Percentiles rank a stretch among this genome's conserved stretches.
Conservation (phyloP, 2,113 vertebrate species). For the Pogonocichla stellata region DNA sequence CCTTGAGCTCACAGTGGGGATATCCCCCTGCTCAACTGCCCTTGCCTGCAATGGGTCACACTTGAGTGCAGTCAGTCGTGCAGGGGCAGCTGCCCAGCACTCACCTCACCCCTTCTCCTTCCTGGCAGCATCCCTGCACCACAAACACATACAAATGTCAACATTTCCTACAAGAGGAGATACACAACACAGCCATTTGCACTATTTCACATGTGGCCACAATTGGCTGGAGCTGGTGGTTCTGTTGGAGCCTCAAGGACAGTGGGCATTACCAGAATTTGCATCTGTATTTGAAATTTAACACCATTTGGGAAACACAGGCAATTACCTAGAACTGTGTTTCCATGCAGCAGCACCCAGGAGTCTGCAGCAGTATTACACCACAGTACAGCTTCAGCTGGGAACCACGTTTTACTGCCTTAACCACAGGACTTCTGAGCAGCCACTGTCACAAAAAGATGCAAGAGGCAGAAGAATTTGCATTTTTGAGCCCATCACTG, state of each 20-base stretch:
- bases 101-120: neutral
- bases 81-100: neutral
- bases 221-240: neutral
- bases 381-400: neutral
- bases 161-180: neutral
- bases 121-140: neutral
- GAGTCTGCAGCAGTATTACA: neutral
- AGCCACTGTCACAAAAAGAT: neutral
- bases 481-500: neutral
- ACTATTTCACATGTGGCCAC: rapidly evolving
- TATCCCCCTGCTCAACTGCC: neutral
- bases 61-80: too few relatives aligned
- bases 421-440: neutral
- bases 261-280: neutral
- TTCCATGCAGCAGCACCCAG: neutral
- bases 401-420: neutral
- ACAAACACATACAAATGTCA: neutral
- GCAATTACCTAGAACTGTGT: neutral
- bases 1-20: neutral
- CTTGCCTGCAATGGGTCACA: neutral
- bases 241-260: neutral
- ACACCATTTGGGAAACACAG: neutral
- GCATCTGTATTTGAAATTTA: neutral
- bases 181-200: neutral
- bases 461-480: neutral